These are phyloP conservation scores for Hylia prasina DNA, from an alignment of 2,113 vertebrate genomes.

Conservation along the genomic window DNA sequence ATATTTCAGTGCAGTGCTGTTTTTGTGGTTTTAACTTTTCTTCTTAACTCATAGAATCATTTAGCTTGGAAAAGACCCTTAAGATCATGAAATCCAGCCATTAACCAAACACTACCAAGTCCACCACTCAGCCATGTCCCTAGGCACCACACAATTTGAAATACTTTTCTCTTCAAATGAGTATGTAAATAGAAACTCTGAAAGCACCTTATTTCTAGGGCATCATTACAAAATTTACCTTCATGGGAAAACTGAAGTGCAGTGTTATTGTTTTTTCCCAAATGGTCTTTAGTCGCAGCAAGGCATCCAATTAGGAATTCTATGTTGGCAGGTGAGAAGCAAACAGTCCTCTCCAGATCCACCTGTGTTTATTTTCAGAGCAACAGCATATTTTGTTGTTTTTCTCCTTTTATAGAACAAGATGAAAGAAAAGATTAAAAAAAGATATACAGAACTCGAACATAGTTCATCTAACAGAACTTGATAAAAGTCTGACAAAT, in stretches of 20 bases:
- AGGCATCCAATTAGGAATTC: constrained; percentile 24
- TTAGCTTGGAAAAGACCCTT: background rate
- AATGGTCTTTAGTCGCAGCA: background rate
- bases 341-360: constrained; percentile 13
- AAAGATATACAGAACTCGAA: background rate
- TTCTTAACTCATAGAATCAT: background rate
- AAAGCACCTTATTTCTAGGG: background rate
- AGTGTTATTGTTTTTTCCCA: background rate
- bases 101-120: background rate
- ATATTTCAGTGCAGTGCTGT: background rate
- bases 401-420: background rate
- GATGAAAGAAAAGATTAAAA: background rate
- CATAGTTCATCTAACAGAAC: background rate
- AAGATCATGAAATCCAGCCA: background rate
- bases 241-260: background rate
- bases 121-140: background rate
- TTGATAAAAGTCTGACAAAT: background rate
- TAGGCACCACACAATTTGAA: background rate
- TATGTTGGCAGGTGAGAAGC: constrained; percentile 5
- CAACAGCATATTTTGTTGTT: background rate
- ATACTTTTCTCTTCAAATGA: background rate
- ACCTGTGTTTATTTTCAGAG: background rate
- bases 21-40: background rate
- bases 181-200: background rate
- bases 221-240: background rate